Base-by-base conservation (phyloP, 1,140 invertebrate genomes). In the Pollicipes pollicipes region DNA sequence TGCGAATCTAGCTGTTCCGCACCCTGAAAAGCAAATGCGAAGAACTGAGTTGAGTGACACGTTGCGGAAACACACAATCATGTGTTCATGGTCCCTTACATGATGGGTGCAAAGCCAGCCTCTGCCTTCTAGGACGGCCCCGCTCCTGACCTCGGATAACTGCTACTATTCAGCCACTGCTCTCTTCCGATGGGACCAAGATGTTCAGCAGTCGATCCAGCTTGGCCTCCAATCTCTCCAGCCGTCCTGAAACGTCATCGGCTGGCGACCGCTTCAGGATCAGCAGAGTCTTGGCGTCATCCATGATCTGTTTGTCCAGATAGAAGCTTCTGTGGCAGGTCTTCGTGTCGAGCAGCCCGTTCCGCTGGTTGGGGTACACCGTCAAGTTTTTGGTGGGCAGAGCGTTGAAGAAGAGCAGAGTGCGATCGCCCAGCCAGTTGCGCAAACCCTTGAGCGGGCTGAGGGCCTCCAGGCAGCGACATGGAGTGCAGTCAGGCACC, bases 371-470 rank as follows among this genome's bases (percentile, higher is more conserved):
- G 6, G 45, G 45, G 13, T 21, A 24, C 45, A 58, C 45, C 10
- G 45, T 58, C 10, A 58, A 21, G 45, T 58, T 58, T 21, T 58
- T 58, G 45, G 13, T 58, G 45, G 45, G 45, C 45, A 58, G 45
- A 10, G 45, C 21, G 45, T 58, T 71, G 35, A 71, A 70, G 37
- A 74, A 74, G 72, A 74, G 73, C 30, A 74, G 72, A 6, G 69
- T 73, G 30, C 70, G 37, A n/a, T 67, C 45, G 16, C 73, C 73
- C 68, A 74, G 29, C 69, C 72, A 73, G 30, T 72, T 68, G 17
- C 73, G 66, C 13, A 73, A 68, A 66, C 58, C 68, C 32, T 69
- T 69, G 28, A 63, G 69, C 66, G 72, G 72, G 31, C 72, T 74
- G 31, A 45, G 68, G 24, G 45, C 31, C n/a, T 69, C 68, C 4